Evolutionary conservation across 2,113 vertebrate genomes (phyloP).

Genomic region (Mystacornis crossleyi): DNA sequence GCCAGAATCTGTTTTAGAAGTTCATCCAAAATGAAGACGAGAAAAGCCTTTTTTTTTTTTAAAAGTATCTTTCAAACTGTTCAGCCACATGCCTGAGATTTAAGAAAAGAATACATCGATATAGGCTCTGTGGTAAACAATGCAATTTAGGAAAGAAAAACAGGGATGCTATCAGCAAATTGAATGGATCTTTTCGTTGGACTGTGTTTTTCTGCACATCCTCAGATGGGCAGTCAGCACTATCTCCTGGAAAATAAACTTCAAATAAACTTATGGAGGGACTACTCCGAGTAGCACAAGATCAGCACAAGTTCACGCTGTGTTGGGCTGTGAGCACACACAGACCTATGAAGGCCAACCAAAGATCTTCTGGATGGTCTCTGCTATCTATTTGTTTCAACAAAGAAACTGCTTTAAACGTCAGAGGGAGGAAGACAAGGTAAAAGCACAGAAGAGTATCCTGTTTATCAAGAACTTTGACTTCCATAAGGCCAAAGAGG

Average conservation of each 20-base stretch:
- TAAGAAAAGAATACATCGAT: neutral
- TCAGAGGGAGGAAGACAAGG: neutral
- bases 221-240: neutral
- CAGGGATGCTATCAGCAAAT: neutral
- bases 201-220: neutral
- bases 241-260: neutral
- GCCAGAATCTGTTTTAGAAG: neutral
- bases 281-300: neutral
- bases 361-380: neutral
- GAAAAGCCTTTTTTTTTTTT: rapidly evolving
- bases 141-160: neutral
- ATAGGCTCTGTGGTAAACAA: neutral
- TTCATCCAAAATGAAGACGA: neutral
- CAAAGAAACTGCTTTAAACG: neutral
- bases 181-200: neutral
- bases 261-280: neutral
- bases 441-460: neutral
- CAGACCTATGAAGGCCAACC: neutral
- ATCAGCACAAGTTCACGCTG: neutral
- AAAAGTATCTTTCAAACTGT: neutral
- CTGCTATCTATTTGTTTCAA: neutral
- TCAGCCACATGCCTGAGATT: neutral
- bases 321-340: neutral
- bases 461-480: neutral
- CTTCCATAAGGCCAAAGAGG: neutral